These are phyloP conservation scores for Psettodes erumei DNA, from an alignment of 2,113 vertebrate species.

Conservation along the genomic window DNA sequence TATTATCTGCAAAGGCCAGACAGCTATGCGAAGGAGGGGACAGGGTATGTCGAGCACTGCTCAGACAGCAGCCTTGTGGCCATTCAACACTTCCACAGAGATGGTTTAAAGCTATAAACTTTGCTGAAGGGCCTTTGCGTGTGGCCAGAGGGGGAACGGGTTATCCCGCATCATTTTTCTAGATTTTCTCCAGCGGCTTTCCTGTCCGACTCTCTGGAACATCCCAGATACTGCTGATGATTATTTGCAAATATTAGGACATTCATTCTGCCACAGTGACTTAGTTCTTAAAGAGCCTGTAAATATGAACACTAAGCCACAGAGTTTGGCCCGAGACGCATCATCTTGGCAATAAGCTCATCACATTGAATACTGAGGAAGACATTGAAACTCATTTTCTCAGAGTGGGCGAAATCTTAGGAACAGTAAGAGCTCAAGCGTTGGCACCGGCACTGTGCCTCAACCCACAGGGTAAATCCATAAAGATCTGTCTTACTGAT, in stretches of 20 bases:
- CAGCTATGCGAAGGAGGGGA: background rate
- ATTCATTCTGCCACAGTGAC: conserved; percentile 10
- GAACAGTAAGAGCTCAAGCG: background rate
- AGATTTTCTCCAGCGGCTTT: conserved; percentile 30
- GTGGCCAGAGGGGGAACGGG: conserved; percentile 2
- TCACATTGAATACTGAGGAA: conserved; percentile 11
- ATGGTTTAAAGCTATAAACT: conserved; percentile 9
- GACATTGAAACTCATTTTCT: background rate
- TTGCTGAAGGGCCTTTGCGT: background rate
- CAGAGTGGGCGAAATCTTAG: background rate
- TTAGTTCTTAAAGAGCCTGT: conserved; percentile 3
- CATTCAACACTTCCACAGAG: conserved; percentile 20
- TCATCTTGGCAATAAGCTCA: background rate
- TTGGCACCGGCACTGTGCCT: background rate
- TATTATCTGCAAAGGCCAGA: background rate
- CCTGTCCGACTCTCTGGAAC: conserved; percentile 1
- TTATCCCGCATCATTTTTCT: background rate
- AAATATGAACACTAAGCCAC: conserved; percentile 14
- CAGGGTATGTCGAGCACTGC: background rate
- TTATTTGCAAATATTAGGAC: conserved; percentile 22
- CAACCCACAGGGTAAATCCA: conserved; percentile 17
- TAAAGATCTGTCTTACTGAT: conserved; percentile 21
- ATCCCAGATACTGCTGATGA: conserved; percentile 1
- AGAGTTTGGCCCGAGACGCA: conserved; percentile 3
- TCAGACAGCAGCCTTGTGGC: background rate